Base-by-base conservation (phyloP, 2,797 vertebrate genomes). In the Masticophis lateralis region DNA sequence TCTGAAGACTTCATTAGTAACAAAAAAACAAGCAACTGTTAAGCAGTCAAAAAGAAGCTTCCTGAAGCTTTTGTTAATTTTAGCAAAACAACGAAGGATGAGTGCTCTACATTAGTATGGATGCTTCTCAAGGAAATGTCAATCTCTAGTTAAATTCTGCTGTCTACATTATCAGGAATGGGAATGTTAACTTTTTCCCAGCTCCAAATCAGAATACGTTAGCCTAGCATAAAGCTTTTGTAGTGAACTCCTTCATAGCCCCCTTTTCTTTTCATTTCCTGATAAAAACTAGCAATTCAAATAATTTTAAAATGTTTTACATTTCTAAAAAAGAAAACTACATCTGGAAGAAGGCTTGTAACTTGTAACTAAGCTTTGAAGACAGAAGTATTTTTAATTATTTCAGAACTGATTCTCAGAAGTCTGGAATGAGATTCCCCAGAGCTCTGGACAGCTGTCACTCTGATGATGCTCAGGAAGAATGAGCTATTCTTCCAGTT, bases 1-100 rank as follows among this genome's bases (percentile, higher is more conserved):
- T 94, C 94, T 92, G 92, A 95, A 96, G 96, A 94, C 94, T 97
- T 96, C 97, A 97, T 98, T 97, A 98, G 97, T 97, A 97, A 97
- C 97, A 95, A 97, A 97, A 97, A 97, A 96, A 18, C 97, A 97
- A 96, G 97, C 97, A 97, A 96, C 95, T 96, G 97, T 97, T 97
- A 98, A 96, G 97, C 96, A 95, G 96, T 96, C 97, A 97, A 96
- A 16, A 94, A 91, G 94, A 96, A 96, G 95, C 97, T 97, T 96
- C 96, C 96, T 90, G 94, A 92, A 95, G 96, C 96, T 96, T 96
- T 91, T 91, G 97, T 96, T 97, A 98, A 97, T 96, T 94, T 96
- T 95, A 92, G 69, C 32, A 14, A 13, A 90, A 96, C 94, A 89
- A 95, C 32, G 89, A 95, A 96, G 94, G 96, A 93, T 4, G 89